Evolutionary conservation across 1,140 invertebrate genomes (phyloP).

Genomic region (Drosophila erecta): DNA sequence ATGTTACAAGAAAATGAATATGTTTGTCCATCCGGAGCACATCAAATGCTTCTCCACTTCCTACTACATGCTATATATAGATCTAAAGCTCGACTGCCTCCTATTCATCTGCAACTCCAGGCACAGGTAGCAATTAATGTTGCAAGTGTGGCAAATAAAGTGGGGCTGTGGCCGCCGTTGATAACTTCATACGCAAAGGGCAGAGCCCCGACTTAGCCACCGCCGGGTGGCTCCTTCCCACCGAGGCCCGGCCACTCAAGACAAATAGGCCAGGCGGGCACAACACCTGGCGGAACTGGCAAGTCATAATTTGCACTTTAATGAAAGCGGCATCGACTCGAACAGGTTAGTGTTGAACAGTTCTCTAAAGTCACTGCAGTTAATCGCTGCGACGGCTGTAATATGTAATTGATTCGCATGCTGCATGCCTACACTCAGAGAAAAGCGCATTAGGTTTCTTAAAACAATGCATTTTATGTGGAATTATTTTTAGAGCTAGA

Average conservation of each 20-base stretch:
- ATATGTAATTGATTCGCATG: constrained; percentile 80
- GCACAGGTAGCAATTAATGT: constrained; percentile 67
- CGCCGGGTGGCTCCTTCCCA: constrained; percentile 18
- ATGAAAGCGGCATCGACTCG: constrained; percentile 70
- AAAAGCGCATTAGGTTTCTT: neutral
- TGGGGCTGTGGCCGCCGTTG: constrained; percentile 52
- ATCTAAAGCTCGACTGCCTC: neutral
- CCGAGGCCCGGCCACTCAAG: constrained; percentile 49
- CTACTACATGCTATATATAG: neutral
- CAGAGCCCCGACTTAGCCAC: constrained; percentile 12
- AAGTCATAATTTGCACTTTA: constrained; percentile 83
- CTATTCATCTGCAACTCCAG: constrained; percentile 58
- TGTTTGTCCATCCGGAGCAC: too few species aligned
- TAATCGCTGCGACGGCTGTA: constrained; percentile 70
- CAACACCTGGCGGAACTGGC: constrained; percentile 82
- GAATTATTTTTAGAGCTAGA: neutral
- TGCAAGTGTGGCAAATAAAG: constrained; percentile 53
- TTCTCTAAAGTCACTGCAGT: constrained; percentile 78
- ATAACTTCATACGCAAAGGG: constrained; percentile 79
- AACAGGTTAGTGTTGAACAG: constrained; percentile 70
- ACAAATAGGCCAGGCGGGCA: constrained; percentile 76
- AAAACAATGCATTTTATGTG: neutral
- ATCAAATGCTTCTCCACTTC: neutral
- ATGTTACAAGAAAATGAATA: neutral
- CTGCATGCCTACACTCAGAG: neutral